Base-by-base conservation (phyloP, 2,888 invertebrate species). In the Lydus trimaculatus region DNA sequence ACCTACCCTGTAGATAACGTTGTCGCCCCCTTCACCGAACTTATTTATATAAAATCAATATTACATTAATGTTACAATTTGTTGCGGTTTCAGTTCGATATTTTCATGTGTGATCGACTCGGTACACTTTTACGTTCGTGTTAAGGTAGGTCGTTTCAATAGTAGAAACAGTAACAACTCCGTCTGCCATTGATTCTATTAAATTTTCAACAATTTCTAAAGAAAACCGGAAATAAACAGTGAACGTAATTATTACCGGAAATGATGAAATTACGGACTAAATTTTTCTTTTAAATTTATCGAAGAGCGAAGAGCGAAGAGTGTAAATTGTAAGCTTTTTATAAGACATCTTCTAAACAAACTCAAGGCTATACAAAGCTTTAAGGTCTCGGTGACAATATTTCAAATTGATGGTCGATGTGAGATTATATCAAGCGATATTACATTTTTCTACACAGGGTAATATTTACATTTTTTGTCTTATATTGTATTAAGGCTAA, bases 281-380 rank as follows among this genome's bases (percentile, higher is more conserved):
- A n/a, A n/a, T n/a, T n/a, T n/a, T n/a, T n/a, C n/a, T n/a, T n/a
- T n/a, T n/a, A n/a, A n/a, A n/a, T n/a, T n/a, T n/a, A n/a, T n/a
- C n/a, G n/a, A n/a, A n/a, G n/a, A n/a, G n/a, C n/a, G n/a, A n/a
- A n/a, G n/a, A n/a, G n/a, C n/a, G n/a, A n/a, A n/a, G n/a, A n/a
- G n/a, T n/a, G n/a, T n/a, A n/a, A n/a, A n/a, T n/a, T n/a, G n/a
- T n/a, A n/a, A n/a, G n/a, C n/a, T n/a, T n/a, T n/a, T n/a, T n/a
- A n/a, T n/a, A n/a, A n/a, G 20, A 48, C 17, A 48, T 48, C 20
- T 20, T 20, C n/a, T n/a, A n/a, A 48, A 48, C 3, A 48, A 58
- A 63, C 48, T 67, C 66, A 67, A 67, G 59, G 59, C 48, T 17
- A n/a, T 48, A 25, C 28, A 20, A 33, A 8, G 5, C 9, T n/a